These are phyloP conservation scores for Xestia ashworthii DNA, from an alignment of 2,888 invertebrate species.

Conservation along the genomic window DNA sequence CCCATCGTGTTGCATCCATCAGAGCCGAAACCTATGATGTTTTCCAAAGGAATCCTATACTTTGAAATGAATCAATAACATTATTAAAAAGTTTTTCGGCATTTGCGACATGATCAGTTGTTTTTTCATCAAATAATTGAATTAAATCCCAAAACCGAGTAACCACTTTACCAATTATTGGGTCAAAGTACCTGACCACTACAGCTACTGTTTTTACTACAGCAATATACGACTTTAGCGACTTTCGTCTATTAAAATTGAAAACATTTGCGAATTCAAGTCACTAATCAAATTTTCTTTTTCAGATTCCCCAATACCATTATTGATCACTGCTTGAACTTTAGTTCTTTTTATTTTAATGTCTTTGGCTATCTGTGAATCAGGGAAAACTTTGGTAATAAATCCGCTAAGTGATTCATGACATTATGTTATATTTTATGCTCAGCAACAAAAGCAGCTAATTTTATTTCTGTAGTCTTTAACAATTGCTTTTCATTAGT, in stretches of 20 bases:
- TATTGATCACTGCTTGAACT: conserved; percentile 42
- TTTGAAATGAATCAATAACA: conserved; percentile 12
- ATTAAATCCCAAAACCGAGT: conserved; percentile 12
- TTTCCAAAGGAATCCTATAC: conserved; percentile 6
- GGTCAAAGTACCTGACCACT: conserved; percentile 28
- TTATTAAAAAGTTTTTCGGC: background rate
- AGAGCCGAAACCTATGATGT: conserved; percentile 35
- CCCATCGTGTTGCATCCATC: conserved; percentile 56
- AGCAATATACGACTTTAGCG: conserved; percentile 43
- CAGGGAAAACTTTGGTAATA: conserved; percentile 39
- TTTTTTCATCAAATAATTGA: conserved; percentile 14
- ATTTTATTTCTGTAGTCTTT: conserved; percentile 29
- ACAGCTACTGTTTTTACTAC: conserved; percentile 36
- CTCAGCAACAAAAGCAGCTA: conserved; percentile 51
- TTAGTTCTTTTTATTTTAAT: conserved; percentile 34
- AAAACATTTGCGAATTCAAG: conserved; percentile 40
- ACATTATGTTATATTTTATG: conserved; percentile 48
- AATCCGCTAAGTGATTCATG: conserved; percentile 50
- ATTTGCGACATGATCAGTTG: conserved; percentile 6
- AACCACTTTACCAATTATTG: conserved; percentile 26
- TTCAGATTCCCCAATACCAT: conserved; percentile 28
- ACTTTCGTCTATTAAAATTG: conserved; percentile 43
- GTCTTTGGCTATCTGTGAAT: conserved; percentile 43
- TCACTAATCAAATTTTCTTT: conserved; percentile 23
- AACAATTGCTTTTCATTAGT: conserved; percentile 27